Evolutionary conservation across 2,113 vertebrate species (phyloP).

Genomic region (Clinocottus analis): DNA sequence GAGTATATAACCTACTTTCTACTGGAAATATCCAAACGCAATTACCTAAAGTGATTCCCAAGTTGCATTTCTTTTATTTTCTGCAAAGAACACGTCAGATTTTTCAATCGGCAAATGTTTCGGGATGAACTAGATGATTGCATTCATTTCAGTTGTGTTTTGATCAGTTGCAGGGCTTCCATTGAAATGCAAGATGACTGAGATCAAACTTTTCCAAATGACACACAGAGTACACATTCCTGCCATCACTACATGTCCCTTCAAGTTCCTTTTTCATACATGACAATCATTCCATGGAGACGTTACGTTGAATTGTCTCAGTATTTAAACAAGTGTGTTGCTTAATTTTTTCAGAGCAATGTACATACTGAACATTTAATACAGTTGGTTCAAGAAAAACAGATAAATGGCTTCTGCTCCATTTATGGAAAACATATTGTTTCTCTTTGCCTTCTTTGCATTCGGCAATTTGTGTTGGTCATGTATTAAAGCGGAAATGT

Average conservation of each 20-base stretch:
- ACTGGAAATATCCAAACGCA: neutral
- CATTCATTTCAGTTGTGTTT: neutral
- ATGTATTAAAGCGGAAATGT: neutral
- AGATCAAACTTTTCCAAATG: neutral
- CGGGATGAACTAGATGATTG: conserved; percentile 4
- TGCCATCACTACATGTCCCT: conserved; percentile 1
- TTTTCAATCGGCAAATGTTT: neutral
- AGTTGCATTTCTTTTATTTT: neutral
- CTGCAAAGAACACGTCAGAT: neutral
- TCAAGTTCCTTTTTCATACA: neutral
- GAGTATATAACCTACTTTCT: neutral
- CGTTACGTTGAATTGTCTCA: neutral
- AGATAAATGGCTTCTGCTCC: too few relatives aligned
- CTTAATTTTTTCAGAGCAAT: neutral
- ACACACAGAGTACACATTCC: neutral
- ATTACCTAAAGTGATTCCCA: neutral
- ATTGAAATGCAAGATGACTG: conserved; percentile 4
- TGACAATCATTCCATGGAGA: neutral
- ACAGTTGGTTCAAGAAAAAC: conserved; percentile 4
- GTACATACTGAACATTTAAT: neutral
- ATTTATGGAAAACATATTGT: neutral
- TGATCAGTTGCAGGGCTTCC: neutral
- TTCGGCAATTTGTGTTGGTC: neutral
- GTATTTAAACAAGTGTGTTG: neutral
- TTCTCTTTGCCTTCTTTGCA: neutral